Evolutionary conservation across 2,888 invertebrate species (phyloP), one percentile per base, ranked within the genome.

Genomic region (Leptinotarsa rubiginosa): DNA sequence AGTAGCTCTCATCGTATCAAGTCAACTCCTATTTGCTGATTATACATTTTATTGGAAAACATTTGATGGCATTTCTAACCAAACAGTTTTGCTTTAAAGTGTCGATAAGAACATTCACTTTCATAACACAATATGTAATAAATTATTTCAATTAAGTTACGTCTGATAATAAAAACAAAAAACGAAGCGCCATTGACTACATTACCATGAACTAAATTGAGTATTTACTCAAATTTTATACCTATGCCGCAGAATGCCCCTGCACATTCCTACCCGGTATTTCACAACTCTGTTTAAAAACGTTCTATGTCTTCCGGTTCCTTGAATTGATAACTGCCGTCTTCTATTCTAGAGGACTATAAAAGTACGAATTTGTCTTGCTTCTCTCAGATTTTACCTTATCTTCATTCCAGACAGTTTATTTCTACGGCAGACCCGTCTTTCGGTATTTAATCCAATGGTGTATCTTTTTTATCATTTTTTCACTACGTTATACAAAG

Each of bases 271-370:
- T 80, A 77, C 83, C 77, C 77, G 75, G 12, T 56, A 22, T 56
- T 56, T 22, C 56, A 22, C 15, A 5, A 22, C 22, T 20, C 25
- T 22, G 3, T 56, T 56, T 77, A 79, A 78, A 83, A 82, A 82
- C 81, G 77, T 81, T 79, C 83, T 79, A 78, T 81, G 81, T 82
- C 82, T 83, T 83, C 80, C 83, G 78, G 78, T 82, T 79, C 79
- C 79, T 70, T 81, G 83, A 81, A 85, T 85, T 84, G 84, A 86
- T 85, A 83, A 85, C 81, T 81, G 80, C 83, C 81, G 82, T 80
- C 81, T 62, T 41, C 78, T 81, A 75, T 78, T 41, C 78, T 81
- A 75, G 78, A 73, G 75, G 75, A 78, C 80, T 79, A 80, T 83
- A 84, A 84, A 84, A 84, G 75, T 75, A 73, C 74, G 65, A 47